These are phyloP conservation scores for Nemopilema nomurai DNA, from an alignment of 30 jellyfish, hydroid and myxozoan genomes.

Conservation along the genomic window DNA sequence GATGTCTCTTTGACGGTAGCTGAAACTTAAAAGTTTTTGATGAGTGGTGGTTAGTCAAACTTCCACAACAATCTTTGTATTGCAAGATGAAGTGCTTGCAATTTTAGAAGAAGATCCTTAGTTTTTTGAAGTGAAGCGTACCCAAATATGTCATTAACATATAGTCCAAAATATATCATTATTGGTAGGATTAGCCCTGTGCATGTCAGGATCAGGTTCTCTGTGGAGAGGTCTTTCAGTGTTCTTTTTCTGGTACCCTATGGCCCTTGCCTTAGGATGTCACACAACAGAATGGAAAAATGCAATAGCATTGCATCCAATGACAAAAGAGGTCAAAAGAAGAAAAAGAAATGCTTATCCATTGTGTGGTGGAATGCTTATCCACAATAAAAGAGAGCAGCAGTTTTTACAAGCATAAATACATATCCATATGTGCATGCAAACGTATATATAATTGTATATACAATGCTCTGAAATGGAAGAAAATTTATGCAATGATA, in stretches of 20 bases:
- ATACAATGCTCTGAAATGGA: conserved; percentile 28
- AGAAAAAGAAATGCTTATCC: conserved; percentile 20
- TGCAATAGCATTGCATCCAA: conserved; percentile 28
- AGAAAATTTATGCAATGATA: conserved; percentile 22
- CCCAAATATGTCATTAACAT: conserved; percentile 22
- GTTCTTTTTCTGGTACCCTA: conserved; percentile 9
- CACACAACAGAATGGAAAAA: conserved; percentile 27
- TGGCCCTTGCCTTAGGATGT: conserved; percentile 14
- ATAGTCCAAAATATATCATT: too few relatives aligned
- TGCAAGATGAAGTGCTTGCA: conserved; percentile 29
- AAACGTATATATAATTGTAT: conserved; percentile 8
- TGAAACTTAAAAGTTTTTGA: conserved; percentile 15
- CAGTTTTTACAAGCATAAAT: conserved; percentile 13
- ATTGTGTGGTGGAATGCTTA: conserved; percentile 26
- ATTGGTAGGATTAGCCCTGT: conserved; percentile 35
- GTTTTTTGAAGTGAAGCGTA: conserved; percentile 13
- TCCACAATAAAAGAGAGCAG: conserved; percentile 16
- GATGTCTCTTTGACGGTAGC: conserved; percentile 24
- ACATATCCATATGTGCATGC: conserved; percentile 1
- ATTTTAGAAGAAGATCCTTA: conserved; percentile 11
- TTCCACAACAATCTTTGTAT: not conserved
- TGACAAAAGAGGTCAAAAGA: conserved; percentile 6
- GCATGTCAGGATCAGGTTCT: conserved; percentile 36
- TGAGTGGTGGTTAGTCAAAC: conserved; percentile 21
- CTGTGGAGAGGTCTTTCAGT: conserved; percentile 21